Percentiles rank a stretch among this genome's conserved stretches.
phyloP scores from a whole-genome alignment of 2,113 vertebrate species.

The Nycticebus coucang region DNA sequence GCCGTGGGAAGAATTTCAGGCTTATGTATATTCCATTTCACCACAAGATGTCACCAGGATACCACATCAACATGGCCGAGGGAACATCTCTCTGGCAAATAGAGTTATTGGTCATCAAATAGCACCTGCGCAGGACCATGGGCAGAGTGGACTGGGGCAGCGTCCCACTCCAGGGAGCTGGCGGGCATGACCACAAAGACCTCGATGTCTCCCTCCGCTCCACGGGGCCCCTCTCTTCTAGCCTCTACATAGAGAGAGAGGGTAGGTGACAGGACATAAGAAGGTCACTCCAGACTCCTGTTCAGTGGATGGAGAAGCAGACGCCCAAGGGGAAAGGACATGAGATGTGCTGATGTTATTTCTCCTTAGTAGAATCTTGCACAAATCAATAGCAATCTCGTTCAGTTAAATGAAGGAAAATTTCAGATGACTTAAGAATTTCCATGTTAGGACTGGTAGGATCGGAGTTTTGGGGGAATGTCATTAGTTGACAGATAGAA shows the following conservation, averaged over 20 bases:
- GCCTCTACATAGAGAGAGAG: not conserved
- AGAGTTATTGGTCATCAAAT: not conserved
- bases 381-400: not conserved
- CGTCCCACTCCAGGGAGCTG: not conserved
- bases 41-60: conserved; percentile 85
- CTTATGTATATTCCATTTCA: conserved; percentile 65
- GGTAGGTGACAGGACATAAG: not conserved
- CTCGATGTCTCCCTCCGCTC: not conserved
- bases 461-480: not conserved
- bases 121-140: not conserved
- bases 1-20: conserved; percentile 5
- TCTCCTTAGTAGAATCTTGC: not conserved
- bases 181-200: not conserved
- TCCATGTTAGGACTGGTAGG: not conserved
- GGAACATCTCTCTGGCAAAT: conserved; percentile 73
- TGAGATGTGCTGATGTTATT: rapidly evolving
- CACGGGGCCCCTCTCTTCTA: not conserved
- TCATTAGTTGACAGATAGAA: not conserved
- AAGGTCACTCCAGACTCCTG: not conserved
- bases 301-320: not conserved
- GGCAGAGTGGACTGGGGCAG: not conserved
- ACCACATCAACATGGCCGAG: conserved; percentile 49
- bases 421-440: not conserved
- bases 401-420: not conserved
- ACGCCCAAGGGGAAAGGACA: not conserved